These are phyloP conservation scores for Choloepus hoffmanni DNA, from an alignment of 2,113 vertebrate species.

Conservation along the genomic window DNA sequence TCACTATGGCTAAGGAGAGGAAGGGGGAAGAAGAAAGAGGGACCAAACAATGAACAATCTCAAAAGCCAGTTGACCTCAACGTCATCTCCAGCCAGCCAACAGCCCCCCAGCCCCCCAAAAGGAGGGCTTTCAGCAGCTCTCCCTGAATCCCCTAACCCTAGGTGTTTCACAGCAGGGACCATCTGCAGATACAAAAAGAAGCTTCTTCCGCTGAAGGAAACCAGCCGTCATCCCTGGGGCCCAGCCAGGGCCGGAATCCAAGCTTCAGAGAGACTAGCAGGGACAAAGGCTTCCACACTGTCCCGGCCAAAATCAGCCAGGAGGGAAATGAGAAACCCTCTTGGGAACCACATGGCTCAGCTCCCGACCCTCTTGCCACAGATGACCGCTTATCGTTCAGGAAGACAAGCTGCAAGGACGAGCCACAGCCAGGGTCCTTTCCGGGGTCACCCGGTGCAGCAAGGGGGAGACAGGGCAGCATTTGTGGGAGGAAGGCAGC, in stretches of 20 bases:
- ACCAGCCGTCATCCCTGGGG: not conserved
- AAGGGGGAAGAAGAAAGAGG: not conserved
- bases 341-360: not conserved
- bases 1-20: not conserved
- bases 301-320: not conserved
- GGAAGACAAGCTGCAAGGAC: not conserved
- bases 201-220: slow-evolving; percentile 11
- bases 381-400: slow-evolving; percentile 20
- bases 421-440: not conserved
- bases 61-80: accelerated
- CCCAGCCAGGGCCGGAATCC: slow-evolving; percentile 16
- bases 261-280: not conserved
- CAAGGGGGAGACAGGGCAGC: not conserved
- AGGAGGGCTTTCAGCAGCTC: not conserved
- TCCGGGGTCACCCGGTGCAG: not conserved
- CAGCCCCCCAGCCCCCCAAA: not conserved
- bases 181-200: not conserved
- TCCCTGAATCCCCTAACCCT: not conserved
- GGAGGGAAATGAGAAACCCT: slow-evolving; percentile 54
- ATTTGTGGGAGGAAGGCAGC: not conserved
- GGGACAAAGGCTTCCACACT: slow-evolving; percentile 40
- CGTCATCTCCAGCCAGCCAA: no score
- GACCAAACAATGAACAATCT: accelerated
- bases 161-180: not conserved
- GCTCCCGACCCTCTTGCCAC: not conserved